Percentiles rank a stretch among this genome's conserved stretches.
Conservation (phyloP, 2,888 invertebrate genomes). For the Apotomis turbidana region DNA sequence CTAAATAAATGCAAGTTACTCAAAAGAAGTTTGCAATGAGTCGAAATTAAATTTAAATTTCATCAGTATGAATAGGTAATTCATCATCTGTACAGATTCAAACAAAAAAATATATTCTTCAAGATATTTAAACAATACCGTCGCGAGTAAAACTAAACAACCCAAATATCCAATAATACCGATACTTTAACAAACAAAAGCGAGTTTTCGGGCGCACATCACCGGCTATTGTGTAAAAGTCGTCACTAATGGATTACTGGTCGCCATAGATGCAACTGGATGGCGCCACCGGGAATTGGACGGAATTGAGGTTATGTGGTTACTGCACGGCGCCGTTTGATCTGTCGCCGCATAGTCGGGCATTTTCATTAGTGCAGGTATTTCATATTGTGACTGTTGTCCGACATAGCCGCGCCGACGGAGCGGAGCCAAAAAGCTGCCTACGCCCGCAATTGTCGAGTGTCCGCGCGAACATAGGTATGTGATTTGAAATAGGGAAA, state of each 20-base stretch:
- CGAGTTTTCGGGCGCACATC: constrained; percentile 54
- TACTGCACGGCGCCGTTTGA: constrained; percentile 31
- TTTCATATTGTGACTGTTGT: constrained; percentile 20
- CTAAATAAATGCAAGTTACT: no score
- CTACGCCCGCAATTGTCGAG: not conserved
- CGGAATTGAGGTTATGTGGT: constrained; percentile 50
- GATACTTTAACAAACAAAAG: constrained; percentile 50
- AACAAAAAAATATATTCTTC: constrained; percentile 2
- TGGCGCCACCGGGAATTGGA: constrained; percentile 57
- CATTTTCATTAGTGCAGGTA: constrained; percentile 37
- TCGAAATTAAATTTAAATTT: no score
- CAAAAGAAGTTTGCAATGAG: no score
- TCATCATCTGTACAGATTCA: not conserved
- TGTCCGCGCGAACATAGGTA: not conserved
- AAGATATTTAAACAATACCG: constrained; percentile 8
- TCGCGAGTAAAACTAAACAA: constrained; percentile 13
- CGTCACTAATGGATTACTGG: constrained; percentile 78
- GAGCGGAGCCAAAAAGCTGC: constrained; percentile 18
- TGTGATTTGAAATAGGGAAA: not conserved
- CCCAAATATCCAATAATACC: constrained; percentile 38
- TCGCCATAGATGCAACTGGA: constrained; percentile 54
- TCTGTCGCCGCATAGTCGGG: constrained; percentile 21
- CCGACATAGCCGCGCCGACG: constrained; percentile 1
- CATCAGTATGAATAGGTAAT: not conserved
- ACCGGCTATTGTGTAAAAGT: constrained; percentile 70